Base-by-base conservation (phyloP, 1,140 invertebrate genomes). In the Atopsyche davidsoni region DNA sequence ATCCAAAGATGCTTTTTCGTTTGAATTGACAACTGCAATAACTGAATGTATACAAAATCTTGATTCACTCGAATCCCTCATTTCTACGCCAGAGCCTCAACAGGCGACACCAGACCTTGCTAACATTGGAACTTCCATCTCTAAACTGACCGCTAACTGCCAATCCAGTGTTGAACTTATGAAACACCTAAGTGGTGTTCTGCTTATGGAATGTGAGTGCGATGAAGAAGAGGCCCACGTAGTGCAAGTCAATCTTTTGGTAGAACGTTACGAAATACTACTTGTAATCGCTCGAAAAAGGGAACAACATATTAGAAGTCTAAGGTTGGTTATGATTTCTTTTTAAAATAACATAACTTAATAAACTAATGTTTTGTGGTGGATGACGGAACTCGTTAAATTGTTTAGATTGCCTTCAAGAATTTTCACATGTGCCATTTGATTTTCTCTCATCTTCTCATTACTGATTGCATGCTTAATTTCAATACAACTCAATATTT, bases 111-210 rank as follows among this genome's bases (percentile, higher is more conserved):
- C 73, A 13, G 76, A 79, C 60, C 65, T 81, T 41, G 59, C 72
- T 46, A 58, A 69, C 35, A 53, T 75, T 60, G 69, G 76, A 43
- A 76, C 77, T 51, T 70, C 71, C 46, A 75, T 85, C 24, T 77
- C 79, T 21, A 85, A 85, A 67, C 63, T 80, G 49, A 74, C 85
- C 17, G 79, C 80, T 49, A 79, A 78, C 41, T 86, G 82, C 61
- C 79, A 87, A 59, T 84, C 81, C 1, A 80, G 79, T 10, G 74
- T 87, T 28, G 89, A 92, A 66, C 64, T 90, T 13, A 79, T 90
- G 1, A 82, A 81, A 60, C 85, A 91, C 73, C 72, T 93, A 11
- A 83, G 86, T 45, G 75, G 79, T 31, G 61, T 90, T 6, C 69
- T 92, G 2, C 66, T 87, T 3, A 80, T 80, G 25, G 86, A 92